Conservation (phyloP, 2,113 vertebrate species). For the Menidia beryllina region DNA sequence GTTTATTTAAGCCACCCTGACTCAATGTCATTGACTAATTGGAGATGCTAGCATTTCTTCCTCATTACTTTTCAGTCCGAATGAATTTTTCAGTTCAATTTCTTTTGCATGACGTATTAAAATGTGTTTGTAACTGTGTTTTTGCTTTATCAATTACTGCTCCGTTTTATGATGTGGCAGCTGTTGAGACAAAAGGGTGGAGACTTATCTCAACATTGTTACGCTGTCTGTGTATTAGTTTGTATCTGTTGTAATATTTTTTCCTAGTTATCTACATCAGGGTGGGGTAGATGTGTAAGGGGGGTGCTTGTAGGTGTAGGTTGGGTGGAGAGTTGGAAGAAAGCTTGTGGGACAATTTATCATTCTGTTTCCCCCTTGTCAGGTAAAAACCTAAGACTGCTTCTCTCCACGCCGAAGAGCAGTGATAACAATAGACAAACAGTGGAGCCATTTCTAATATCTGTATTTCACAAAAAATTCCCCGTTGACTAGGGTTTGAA, state of each 20-base stretch:
- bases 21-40: conserved; percentile 17
- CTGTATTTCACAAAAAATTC: conserved; percentile 71
- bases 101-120: conserved; percentile 21
- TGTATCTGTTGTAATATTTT: conserved; percentile 49
- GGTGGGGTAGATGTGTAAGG: conserved; percentile 11
- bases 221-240: conserved; percentile 59
- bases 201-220: conserved; percentile 56
- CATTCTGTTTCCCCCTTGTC: conserved; percentile 76
- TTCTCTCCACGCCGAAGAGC: conserved; percentile 56
- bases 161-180: conserved; percentile 47
- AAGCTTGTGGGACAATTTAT: conserved; percentile 74
- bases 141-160: conserved; percentile 52
- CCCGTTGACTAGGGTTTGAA: conserved; percentile 67
- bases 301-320: conserved; percentile 8
- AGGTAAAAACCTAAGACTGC: conserved; percentile 65
- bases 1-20: conserved; percentile 14
- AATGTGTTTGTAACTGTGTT: conserved; percentile 8
- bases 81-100: neutral
- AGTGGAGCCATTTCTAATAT: conserved; percentile 69
- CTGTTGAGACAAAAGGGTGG: conserved; percentile 55
- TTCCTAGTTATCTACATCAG: conserved; percentile 58
- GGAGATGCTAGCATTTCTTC: conserved; percentile 7
- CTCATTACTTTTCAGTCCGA: conserved; percentile 4
- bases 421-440: conserved; percentile 66
- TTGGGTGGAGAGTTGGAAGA: conserved; percentile 43